Evolutionary conservation across 2,888 invertebrate genomes (phyloP).

Genomic region (Poecilus cupreus): DNA sequence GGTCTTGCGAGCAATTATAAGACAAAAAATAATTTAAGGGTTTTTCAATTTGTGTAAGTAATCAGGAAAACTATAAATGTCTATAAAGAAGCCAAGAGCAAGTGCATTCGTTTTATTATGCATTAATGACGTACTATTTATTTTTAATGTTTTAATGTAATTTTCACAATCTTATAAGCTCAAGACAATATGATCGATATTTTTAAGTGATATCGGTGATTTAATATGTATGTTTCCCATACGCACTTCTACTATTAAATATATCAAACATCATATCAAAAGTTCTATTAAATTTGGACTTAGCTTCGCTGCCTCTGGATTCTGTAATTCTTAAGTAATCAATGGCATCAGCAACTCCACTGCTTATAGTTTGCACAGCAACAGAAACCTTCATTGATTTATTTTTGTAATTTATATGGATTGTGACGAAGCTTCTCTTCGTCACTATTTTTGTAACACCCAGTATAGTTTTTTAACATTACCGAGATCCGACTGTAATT

Average conservation of each 20-base stretch:
- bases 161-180: neutral
- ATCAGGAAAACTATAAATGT: neutral
- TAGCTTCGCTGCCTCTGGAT: conserved; percentile 60
- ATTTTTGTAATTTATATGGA: too few species aligned
- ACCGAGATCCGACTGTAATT: too few species aligned
- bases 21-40: conserved; percentile 1
- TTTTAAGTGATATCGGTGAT: conserved; percentile 58
- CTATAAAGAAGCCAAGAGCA: neutral
- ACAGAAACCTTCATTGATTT: conserved; percentile 61
- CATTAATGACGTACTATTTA: neutral
- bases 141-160: neutral
- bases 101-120: neutral
- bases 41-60: neutral
- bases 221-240: conserved; percentile 62
- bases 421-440: too few species aligned
- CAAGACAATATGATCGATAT: neutral
- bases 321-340: neutral
- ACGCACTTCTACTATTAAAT: conserved; percentile 61
- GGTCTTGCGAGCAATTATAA: conserved; percentile 5
- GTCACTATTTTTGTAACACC: too few species aligned
- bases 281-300: conserved; percentile 60
- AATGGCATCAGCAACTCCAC: conserved; percentile 59
- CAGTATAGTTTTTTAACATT: too few species aligned
- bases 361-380: conserved; percentile 61
- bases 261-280: conserved; percentile 61